phyloP scores from a whole-genome alignment of 1,140 invertebrate genomes.

The Holotrichia oblita region DNA sequence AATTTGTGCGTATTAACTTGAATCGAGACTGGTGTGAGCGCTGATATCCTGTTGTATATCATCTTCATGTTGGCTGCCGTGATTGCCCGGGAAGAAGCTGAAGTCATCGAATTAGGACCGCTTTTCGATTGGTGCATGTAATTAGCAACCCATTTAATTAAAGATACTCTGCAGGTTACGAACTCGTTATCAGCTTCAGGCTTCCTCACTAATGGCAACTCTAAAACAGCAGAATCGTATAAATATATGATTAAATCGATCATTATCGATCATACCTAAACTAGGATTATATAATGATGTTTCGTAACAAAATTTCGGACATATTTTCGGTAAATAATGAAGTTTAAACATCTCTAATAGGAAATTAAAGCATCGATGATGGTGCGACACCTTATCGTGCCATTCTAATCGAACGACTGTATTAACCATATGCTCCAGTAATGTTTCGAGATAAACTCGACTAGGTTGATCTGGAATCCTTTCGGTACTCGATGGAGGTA shows the following conservation, averaged over 20 bases:
- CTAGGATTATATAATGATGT: slow-evolving; percentile 89
- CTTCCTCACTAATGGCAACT: slow-evolving; percentile 66
- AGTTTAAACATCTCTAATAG: slow-evolving; percentile 92
- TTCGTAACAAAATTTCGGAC: slow-evolving; percentile 85
- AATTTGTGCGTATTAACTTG: slow-evolving; percentile 50
- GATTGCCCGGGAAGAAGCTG: slow-evolving; percentile 35
- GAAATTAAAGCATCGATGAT: slow-evolving; percentile 88
- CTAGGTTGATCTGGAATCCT: slow-evolving; percentile 89
- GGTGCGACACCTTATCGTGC: slow-evolving; percentile 82
- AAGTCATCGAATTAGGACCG: slow-evolving; percentile 39
- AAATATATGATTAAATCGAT: no score
- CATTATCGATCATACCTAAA: slow-evolving; percentile 75
- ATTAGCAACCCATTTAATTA: slow-evolving; percentile 90
- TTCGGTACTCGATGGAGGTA: slow-evolving; percentile 86
- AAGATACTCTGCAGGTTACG: slow-evolving; percentile 79
- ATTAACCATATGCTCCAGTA: slow-evolving; percentile 92
- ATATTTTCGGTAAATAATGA: slow-evolving; percentile 90
- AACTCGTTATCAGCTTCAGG: slow-evolving; percentile 73
- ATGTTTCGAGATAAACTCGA: slow-evolving; percentile 86
- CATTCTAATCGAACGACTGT: slow-evolving; percentile 90
- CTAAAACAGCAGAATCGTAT: slow-evolving; percentile 54
- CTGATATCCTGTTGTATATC: slow-evolving; percentile 54
- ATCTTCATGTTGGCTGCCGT: slow-evolving; percentile 51
- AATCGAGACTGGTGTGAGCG: slow-evolving; percentile 57
- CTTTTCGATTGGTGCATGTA: slow-evolving; percentile 72